Base-by-base conservation (phyloP, 2,888 invertebrate species). In the Latrodectus elegans region DNA sequence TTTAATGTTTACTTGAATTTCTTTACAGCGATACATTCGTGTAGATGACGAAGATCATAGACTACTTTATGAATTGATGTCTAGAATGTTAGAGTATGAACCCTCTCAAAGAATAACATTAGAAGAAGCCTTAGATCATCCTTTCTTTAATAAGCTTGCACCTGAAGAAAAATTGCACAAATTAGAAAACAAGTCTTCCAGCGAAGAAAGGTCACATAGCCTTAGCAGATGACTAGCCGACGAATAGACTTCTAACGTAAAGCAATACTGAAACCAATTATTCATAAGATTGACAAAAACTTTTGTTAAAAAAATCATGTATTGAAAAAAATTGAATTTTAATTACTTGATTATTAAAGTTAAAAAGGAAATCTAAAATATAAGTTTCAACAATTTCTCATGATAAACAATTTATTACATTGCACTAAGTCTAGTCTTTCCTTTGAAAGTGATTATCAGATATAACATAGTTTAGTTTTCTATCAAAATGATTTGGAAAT, bases 21-120 rank as follows among this genome's bases (percentile, higher is more conserved):
- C 55, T 38, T 75, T 79, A 8, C 55, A 89, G 89, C 67, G 89
- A n/a, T 89, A 89, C 71, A 84, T 89, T 14, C 94, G 95, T 92
- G 95, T 94, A 91, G 97, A 97, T 91, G 96, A 96, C 91, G 95
- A 96, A 90, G 99, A 99, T 91, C 96, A 99, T 93, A 95, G 96
- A 89, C 95, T 96, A 92, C 94, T 99, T 91, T 99, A 99, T 93
- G 97, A 99, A 92, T 94, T 99, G 92, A 95, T 99, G 91, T 95
- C 96, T 91, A 95, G 95, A 92, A 99, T 99, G 99, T 94, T 99
- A 92, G 98, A 98, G 91, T 99, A 99, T 93, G 98, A 99, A 92
- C 99, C 99, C 52, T 94, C 95, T 89, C 96, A 96, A 92, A 94
- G 99, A 89, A 95, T 99, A 91, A 95, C 96, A 91, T 94, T 99